Evolutionary conservation across 2,113 vertebrate genomes (phyloP).

Genomic region (Oryzias melastigma): DNA sequence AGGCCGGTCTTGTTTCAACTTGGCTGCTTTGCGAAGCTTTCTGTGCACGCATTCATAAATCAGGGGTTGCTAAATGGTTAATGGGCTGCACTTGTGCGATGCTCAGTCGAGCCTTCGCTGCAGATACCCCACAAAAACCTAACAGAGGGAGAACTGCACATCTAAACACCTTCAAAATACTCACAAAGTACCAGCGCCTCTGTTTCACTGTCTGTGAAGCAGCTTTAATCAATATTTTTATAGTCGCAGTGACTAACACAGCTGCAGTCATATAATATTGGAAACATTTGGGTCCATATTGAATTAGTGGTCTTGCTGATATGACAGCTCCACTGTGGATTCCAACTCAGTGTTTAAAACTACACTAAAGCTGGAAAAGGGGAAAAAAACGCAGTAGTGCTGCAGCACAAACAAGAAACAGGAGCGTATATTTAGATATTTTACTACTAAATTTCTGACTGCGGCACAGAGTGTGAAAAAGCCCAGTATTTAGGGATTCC

Average conservation of each 20-base stretch:
- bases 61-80: constrained; percentile 3
- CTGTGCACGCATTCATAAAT: constrained; percentile 6
- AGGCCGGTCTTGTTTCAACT: not conserved
- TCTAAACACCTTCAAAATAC: not conserved
- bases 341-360: not conserved
- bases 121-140: not conserved
- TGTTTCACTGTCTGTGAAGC: not conserved
- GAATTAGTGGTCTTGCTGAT: too few relatives aligned
- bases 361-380: too few relatives aligned
- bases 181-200: not conserved
- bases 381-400: too few relatives aligned
- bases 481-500: too few relatives aligned
- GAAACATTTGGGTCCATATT: not conserved
- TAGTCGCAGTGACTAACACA: not conserved
- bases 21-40: constrained; percentile 1
- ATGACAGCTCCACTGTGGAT: not conserved
- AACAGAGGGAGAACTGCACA: not conserved
- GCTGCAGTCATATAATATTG: not conserved
- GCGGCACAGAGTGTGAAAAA: too few relatives aligned
- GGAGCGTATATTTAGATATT: too few relatives aligned
- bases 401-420: too few relatives aligned
- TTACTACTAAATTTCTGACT: too few relatives aligned
- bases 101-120: not conserved
- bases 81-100: constrained; percentile 1
- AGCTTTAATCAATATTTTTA: constrained; percentile 6